Evolutionary conservation across 2,113 vertebrate genomes (phyloP).

Genomic region (Eupsittula cactorum): DNA sequence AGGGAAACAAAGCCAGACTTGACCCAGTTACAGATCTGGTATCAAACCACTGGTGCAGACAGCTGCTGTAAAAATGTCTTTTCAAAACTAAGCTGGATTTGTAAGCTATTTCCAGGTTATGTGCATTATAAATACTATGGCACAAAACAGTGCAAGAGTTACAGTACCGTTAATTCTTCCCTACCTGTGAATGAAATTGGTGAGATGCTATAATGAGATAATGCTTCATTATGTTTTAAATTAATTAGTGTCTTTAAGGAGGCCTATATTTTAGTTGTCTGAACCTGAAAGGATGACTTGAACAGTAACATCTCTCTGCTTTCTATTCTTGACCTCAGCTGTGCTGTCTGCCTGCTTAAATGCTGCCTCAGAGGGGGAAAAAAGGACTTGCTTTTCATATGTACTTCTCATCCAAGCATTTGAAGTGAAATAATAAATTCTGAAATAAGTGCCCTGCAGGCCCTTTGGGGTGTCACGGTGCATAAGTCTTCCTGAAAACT

Average conservation of each 20-base stretch:
- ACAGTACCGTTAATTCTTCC: background rate
- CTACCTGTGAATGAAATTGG: background rate
- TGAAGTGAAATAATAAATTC: background rate
- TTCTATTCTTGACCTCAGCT: background rate
- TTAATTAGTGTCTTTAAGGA: background rate
- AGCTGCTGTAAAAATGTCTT: background rate
- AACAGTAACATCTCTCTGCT: background rate
- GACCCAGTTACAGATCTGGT: background rate
- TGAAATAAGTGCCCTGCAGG: background rate
- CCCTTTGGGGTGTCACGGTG: background rate
- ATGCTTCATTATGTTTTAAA: background rate
- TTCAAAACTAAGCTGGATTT: background rate
- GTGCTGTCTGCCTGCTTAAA: background rate
- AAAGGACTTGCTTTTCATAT: background rate
- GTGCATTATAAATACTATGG: accelerated
- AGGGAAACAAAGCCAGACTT: background rate
- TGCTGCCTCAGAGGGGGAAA: background rate
- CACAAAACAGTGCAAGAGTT: no score
- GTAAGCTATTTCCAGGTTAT: background rate
- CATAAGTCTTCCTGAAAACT: background rate
- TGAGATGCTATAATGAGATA: background rate
- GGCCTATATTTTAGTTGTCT: background rate
- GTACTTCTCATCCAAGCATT: background rate
- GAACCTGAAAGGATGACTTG: background rate
- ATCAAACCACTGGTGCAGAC: background rate